Base-by-base conservation (phyloP, 2,797 vertebrate species). In the Hippopotamyrus pictus region DNA sequence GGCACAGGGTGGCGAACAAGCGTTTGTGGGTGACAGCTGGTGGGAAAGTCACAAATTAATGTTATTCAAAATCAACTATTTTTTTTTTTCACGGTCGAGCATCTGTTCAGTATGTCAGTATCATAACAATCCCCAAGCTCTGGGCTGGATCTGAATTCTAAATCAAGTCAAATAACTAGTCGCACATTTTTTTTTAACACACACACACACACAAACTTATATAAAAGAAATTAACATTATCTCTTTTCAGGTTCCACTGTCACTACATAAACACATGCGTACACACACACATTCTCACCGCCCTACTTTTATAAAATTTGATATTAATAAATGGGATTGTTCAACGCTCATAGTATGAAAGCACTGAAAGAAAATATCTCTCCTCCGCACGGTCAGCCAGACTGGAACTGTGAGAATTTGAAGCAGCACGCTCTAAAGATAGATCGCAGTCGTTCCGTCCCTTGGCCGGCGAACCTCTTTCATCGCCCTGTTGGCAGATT, bases 1-100 rank as follows among this genome's bases (percentile, higher is more conserved):
- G 90, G 92, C 89, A 90, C 69, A 86, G 92, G 83, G 90, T 85
- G 82, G 54, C 91, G 91, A 92, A 93, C 90, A 90, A 93, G 91
- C 92, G 93, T 91, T 93, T 92, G 90, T 88, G 90, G 46, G 33
- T 41, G 87, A 41, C 53, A 76, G 88, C 44, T n/a, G 83, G 48
- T 14, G 46, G 33, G 83, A 86, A 76, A 89, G 79, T 84, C 79
- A 46, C 51, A 25, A 41, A 89, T 85, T 84, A 84, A 89, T 84
- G 76, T 33, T 89, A 89, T 62, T 84, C 79, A 84, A 89, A 89
- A 89, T 89, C 48, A 89, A 89, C 76, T 62, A n/a, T 54, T 59
- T 44, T 62, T 83, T 54, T 57, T 83, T 84, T 89, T 12, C n/a
- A 86, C n/a, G 25, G 48, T 48, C 22, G 5, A 86, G 53, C 85